These are phyloP conservation scores for Opisthocomus hoazin DNA, from an alignment of 2,113 vertebrate species.

Conservation along the genomic window DNA sequence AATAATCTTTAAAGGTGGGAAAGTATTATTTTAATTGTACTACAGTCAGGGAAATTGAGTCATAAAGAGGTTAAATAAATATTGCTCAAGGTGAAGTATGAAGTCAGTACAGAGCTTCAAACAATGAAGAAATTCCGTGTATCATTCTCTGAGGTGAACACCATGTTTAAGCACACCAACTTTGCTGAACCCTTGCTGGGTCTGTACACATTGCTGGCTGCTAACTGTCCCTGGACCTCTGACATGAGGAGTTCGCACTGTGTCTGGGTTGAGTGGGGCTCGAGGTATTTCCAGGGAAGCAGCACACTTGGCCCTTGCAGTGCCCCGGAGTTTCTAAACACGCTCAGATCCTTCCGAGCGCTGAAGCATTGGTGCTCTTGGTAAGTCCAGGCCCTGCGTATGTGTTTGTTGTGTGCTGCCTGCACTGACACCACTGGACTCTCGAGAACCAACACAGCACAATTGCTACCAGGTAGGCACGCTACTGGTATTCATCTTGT, in stretches of 20 bases:
- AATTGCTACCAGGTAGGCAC: background rate
- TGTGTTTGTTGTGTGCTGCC: accelerated
- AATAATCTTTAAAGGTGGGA: background rate
- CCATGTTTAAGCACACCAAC: background rate
- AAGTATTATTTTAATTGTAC: background rate
- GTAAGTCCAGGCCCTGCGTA: background rate
- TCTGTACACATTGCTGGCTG: background rate
- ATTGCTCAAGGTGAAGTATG: background rate
- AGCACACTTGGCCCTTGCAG: background rate
- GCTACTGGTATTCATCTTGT: background rate
- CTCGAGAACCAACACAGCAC: background rate
- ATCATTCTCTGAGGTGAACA: background rate
- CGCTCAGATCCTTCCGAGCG: background rate
- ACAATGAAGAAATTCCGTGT: background rate
- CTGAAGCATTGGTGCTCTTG: background rate
- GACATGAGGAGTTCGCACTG: background rate
- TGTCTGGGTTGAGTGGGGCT: accelerated
- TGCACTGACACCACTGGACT: accelerated
- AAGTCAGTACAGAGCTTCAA: background rate
- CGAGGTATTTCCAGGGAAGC: background rate
- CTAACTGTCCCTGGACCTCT: background rate
- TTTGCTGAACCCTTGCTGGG: accelerated
- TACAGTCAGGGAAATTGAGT: background rate
- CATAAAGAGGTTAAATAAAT: background rate
- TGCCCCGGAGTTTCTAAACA: background rate